Evolutionary conservation across 2,797 vertebrate species (phyloP).

Genomic region (Liasis olivaceus): DNA sequence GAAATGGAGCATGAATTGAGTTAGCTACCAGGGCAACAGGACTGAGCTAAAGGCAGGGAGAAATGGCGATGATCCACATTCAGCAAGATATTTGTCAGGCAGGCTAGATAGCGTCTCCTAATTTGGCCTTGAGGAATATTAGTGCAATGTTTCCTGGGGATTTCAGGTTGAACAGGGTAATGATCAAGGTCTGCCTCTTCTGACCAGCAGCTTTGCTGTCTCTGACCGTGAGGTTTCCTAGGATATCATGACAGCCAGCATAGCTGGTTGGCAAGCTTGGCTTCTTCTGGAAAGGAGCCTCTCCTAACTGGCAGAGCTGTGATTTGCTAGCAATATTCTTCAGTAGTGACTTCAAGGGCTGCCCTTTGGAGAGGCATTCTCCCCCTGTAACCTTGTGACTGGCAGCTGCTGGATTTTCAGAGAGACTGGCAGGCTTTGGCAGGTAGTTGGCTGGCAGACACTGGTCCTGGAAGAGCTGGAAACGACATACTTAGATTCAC

Average conservation of each 20-base stretch:
- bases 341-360: not conserved
- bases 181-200: not conserved
- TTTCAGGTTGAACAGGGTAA: not conserved
- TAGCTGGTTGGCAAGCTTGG: not conserved
- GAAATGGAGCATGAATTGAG: slow-evolving; percentile 31
- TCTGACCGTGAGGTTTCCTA: not conserved
- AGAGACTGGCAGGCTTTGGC: not conserved
- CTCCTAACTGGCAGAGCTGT: not conserved
- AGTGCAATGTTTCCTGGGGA: not conserved
- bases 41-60: slow-evolving; percentile 31
- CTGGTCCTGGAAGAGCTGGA: not conserved
- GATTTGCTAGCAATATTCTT: not conserved
- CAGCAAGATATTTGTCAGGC: slow-evolving; percentile 1
- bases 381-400: not conserved
- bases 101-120: slow-evolving; percentile 4
- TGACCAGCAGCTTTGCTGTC: not conserved
- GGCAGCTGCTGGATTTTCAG: not conserved
- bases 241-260: too few relatives aligned
- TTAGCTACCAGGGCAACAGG: slow-evolving; percentile 19
- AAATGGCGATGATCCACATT: slow-evolving; percentile 20
- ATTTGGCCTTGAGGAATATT: slow-evolving; percentile 40
- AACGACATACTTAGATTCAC: not conserved
- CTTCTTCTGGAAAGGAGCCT: not conserved
- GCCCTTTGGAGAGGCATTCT: not conserved
- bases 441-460: not conserved